phyloP scores from a whole-genome alignment of 2,113 vertebrate genomes.

The Epinephelus moara region DNA sequence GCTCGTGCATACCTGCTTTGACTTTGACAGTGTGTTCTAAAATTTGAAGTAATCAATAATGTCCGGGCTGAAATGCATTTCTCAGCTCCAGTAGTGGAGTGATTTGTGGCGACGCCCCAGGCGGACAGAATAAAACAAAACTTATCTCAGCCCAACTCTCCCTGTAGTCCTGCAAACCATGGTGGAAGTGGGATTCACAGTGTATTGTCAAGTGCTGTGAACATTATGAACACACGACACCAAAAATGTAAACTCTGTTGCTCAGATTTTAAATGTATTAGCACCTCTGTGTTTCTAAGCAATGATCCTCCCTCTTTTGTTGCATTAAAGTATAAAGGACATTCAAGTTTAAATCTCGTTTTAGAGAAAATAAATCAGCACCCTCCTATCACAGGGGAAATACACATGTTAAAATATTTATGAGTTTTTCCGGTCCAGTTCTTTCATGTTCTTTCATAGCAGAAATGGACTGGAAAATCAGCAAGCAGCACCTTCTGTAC shows the following conservation, averaged over 20 bases:
- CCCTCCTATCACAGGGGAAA: background rate
- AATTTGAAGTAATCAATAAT: constrained; percentile 38
- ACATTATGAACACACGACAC: background rate
- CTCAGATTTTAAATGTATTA: background rate
- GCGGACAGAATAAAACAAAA: constrained; percentile 18
- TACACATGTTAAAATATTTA: constrained; percentile 28
- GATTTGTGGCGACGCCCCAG: constrained; percentile 24
- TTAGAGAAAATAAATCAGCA: constrained; percentile 25
- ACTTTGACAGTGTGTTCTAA: constrained; percentile 33
- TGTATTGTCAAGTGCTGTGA: background rate
- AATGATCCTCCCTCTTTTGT: background rate
- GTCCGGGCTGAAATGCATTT: constrained; percentile 29
- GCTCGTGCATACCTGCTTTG: constrained; percentile 14
- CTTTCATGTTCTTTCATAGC: background rate
- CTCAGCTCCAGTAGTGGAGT: constrained; percentile 3
- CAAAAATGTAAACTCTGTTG: background rate
- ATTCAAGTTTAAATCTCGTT: background rate
- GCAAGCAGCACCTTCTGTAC: background rate
- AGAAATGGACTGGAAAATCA: constrained; percentile 21
- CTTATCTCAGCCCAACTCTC: constrained; percentile 10
- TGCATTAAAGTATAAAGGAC: background rate
- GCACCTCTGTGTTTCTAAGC: background rate
- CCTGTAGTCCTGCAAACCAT: background rate
- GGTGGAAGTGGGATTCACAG: background rate
- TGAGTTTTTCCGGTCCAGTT: constrained; percentile 8